Conservation (phyloP, 1,140 invertebrate species). For the Zaprionus vittiger region DNA sequence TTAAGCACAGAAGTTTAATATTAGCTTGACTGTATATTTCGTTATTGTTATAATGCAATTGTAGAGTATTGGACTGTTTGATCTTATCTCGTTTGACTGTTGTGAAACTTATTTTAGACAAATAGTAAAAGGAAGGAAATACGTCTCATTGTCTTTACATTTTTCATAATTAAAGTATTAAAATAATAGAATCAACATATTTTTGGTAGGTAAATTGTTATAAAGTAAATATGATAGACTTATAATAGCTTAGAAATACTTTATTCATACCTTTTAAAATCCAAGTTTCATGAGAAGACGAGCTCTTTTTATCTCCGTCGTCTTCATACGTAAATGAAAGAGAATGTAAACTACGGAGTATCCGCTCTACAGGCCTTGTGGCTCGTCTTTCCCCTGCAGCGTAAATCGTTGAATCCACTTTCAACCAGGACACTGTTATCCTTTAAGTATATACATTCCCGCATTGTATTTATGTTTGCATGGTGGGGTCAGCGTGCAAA, state of each 20-base stretch:
- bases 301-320: neutral
- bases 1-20: too few species aligned
- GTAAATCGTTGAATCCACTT: constrained; percentile 4
- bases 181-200: too few species aligned
- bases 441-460: constrained; percentile 17
- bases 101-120: too few species aligned
- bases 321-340: neutral
- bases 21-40: too few species aligned
- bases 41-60: too few species aligned
- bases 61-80: too few species aligned
- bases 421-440: constrained; percentile 6
- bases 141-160: too few species aligned
- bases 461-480: constrained; percentile 10
- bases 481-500: constrained; percentile 61
- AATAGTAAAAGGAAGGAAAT: too few species aligned
- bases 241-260: neutral
- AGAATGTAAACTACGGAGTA: neutral
- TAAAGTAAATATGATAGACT: too few species aligned
- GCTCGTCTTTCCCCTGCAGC: neutral
- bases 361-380: neutral
- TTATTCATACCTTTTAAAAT: neutral
- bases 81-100: too few species aligned
- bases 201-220: neutral
- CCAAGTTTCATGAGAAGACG: neutral
- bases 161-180: too few species aligned